Evolutionary conservation across 2,797 vertebrate genomes (phyloP).

Genomic region (Graptemys geographica): DNA sequence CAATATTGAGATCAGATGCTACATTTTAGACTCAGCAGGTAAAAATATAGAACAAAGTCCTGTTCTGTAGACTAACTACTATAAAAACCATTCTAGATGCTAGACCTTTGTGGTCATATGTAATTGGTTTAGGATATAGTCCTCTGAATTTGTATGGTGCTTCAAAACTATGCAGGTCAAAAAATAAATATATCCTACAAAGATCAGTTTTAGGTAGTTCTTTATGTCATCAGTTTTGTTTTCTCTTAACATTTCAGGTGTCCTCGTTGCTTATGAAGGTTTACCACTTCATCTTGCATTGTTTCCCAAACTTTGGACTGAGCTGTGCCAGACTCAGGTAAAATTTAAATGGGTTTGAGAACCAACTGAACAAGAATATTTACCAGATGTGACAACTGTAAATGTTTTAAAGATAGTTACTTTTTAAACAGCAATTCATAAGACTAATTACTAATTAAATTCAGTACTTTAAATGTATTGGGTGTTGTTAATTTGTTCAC

Average conservation of each 20-base stretch:
- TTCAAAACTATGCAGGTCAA: not conserved
- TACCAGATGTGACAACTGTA: not conserved
- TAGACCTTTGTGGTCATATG: not conserved
- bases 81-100: accelerated
- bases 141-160: accelerated
- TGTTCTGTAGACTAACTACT: not conserved
- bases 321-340: constrained; percentile 97
- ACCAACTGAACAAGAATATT: not conserved
- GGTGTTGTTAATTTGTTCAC: not conserved
- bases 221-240: constrained; percentile 24
- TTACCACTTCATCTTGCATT: constrained; percentile 95
- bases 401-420: not conserved
- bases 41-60: not conserved
- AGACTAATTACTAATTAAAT: not conserved
- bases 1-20: not conserved
- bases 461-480: not conserved
- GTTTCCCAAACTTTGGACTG: constrained; percentile 98
- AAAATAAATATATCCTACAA: not conserved
- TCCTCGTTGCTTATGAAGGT: constrained; percentile 97
- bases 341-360: constrained; percentile 49
- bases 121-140: not conserved
- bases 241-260: constrained; percentile 85
- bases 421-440: not conserved
- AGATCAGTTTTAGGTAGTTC: not conserved
- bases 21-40: not conserved